Base-by-base conservation (phyloP, 2,797 vertebrate genomes). In the Hapalemur alaotrensis region DNA sequence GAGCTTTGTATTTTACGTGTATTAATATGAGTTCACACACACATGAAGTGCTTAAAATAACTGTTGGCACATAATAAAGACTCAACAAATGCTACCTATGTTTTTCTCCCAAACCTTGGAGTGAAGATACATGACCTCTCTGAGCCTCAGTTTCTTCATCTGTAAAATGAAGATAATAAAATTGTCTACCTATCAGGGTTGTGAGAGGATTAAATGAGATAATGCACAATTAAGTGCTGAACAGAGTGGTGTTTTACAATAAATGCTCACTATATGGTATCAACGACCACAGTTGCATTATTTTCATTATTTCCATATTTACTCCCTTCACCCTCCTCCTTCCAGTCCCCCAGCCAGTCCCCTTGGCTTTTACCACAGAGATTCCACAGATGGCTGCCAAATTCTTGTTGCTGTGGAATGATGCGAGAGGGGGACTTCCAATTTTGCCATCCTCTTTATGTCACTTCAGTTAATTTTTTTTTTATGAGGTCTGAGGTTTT, bases 191-290 rank as follows among this genome's bases (percentile, higher is more conserved):
- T 75, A 12, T 88, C 54, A 92, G 72, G 61, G 25, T 32, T 84
- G 2, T 78, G 79, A 93, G 43, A 72, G 7, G 25, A 93, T 93
- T 89, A 96, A 92, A 65, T 84, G 75, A 93, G 30, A 94, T 87
- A 95, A 82, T 73, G 30, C 4, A 52, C 23, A 84, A 84, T 30
- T 63, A 69, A 76, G 22, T 38, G 63, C 43, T 79, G 2, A 93
- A 76, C 6, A 69, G 17, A 87, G 61, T 63, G 15, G 32, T 85
- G 52, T 80, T 82, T 96, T 35, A 25, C 80, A 50, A 57, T 63
- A 76, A 86, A 61, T 79, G 35, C 28, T 76, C 17, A 7, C 25
- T 65, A n/a, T 28, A 32, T 73, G 15, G 20, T 11, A 80, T 59
- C 13, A 17, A 38, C 50, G 50, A 35, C 20, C 70, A 38, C 7